Conservation (phyloP, 2,113 vertebrate species). For the Aythya baeri region DNA sequence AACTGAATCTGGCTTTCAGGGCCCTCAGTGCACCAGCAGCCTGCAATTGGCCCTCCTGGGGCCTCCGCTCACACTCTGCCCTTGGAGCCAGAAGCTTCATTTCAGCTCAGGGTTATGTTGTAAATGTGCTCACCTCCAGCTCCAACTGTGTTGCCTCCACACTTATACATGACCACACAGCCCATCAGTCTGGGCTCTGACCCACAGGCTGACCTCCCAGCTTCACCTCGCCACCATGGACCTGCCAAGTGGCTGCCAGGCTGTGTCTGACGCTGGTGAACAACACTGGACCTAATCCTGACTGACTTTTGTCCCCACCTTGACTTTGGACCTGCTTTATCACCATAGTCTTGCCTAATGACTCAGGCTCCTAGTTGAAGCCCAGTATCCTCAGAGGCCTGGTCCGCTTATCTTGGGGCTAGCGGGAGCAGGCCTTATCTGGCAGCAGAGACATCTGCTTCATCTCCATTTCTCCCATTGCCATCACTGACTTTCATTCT, state of each 20-base stretch:
- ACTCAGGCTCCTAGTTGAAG: neutral
- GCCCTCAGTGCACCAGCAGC: neutral
- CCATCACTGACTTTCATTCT: neutral
- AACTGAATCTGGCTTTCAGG: neutral
- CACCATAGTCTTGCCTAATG: neutral
- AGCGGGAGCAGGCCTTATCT: neutral
- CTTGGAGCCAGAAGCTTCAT: neutral
- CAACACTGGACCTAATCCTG: too few relatives aligned
- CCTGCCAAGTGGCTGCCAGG: neutral
- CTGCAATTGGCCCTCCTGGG: neutral
- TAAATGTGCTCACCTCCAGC: neutral
- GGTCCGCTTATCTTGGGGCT: neutral
- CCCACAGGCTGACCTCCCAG: neutral
- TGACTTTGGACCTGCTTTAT: neutral
- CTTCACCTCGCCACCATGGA: neutral
- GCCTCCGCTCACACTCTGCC: neutral
- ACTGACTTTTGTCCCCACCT: neutral
- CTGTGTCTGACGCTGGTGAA: neutral
- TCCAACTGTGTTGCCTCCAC: neutral
- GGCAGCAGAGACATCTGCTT: neutral
- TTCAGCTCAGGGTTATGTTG: neutral
- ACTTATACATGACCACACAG: too few relatives aligned
- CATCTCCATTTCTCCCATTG: neutral
- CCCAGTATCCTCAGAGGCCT: neutral
- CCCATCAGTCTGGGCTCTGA: neutral